Evolutionary conservation across 2,797 vertebrate species (phyloP).

Genomic region (Enoplosus armatus): DNA sequence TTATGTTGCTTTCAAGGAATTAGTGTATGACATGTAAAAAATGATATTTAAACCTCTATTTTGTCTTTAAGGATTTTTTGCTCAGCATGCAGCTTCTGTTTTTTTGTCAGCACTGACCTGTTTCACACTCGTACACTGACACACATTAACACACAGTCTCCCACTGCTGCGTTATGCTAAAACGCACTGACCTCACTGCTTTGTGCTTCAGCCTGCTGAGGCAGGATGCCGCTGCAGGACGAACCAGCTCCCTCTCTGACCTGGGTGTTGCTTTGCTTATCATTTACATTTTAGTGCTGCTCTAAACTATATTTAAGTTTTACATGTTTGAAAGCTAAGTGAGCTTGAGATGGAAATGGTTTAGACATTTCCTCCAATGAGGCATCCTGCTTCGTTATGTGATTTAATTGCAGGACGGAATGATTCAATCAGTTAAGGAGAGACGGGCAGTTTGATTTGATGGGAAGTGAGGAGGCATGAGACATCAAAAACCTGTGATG

Average conservation of each 20-base stretch:
- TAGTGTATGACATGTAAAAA: neutral
- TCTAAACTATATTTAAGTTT: neutral
- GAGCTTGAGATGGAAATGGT: neutral
- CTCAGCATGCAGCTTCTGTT: constrained; percentile 5
- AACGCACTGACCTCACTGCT: constrained; percentile 32
- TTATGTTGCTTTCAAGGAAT: neutral
- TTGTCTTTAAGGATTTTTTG: neutral
- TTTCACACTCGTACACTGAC: neutral
- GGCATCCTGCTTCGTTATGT: neutral
- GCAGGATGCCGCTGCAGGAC: constrained; percentile 2
- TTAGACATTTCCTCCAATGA: neutral
- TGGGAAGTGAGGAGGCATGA: neutral
- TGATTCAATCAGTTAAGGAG: neutral
- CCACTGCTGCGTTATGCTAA: neutral
- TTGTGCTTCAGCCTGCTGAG: constrained; percentile 34
- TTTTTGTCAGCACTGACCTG: neutral
- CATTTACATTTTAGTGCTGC: neutral
- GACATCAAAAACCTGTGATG: neutral
- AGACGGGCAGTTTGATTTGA: neutral
- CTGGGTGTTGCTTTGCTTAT: neutral
- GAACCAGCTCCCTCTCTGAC: neutral
- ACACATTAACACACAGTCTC: neutral
- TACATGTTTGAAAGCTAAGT: neutral
- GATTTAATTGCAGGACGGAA: neutral
- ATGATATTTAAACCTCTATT: neutral